Percentiles rank a stretch among this genome's conserved stretches.
phyloP scores from a whole-genome alignment of 92 coral and sea anemone species.

The Actinostola sp. region DNA sequence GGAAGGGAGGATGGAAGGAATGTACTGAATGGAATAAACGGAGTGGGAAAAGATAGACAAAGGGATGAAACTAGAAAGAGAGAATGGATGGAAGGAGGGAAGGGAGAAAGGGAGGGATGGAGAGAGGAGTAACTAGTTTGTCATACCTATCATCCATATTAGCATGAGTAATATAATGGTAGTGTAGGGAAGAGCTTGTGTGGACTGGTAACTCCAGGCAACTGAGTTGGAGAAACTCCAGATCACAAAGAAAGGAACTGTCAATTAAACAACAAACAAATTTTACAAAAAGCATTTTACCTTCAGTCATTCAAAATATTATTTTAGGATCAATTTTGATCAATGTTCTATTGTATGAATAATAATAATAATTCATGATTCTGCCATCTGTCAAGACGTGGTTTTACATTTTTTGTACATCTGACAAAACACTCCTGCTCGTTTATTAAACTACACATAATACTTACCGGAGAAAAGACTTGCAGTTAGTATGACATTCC shows the following conservation, averaged over 20 bases:
- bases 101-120: background rate
- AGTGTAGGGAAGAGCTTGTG: slow-evolving; percentile 96
- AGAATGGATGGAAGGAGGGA: background rate
- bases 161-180: slow-evolving; percentile 92
- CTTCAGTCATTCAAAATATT: background rate
- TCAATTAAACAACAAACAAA: slow-evolving; percentile 4
- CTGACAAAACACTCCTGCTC: too few species aligned
- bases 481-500: slow-evolving; percentile 92
- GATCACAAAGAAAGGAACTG: slow-evolving; percentile 94
- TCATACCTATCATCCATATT: slow-evolving; percentile 91
- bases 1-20: too few species aligned
- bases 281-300: too few species aligned
- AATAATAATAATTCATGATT: too few species aligned
- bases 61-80: background rate
- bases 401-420: too few species aligned
- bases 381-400: too few species aligned
- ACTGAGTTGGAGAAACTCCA: slow-evolving; percentile 98
- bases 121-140: background rate
- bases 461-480: slow-evolving; percentile 83
- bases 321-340: too few species aligned
- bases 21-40: too few species aligned
- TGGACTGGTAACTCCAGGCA: slow-evolving; percentile 97
- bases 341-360: too few species aligned
- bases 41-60: background rate
- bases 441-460: too few species aligned